Percentiles rank a stretch among this genome's conserved stretches.
Evolutionary conservation across 2,113 vertebrate species (phyloP).

Genomic region (Smithornis capensis): DNA sequence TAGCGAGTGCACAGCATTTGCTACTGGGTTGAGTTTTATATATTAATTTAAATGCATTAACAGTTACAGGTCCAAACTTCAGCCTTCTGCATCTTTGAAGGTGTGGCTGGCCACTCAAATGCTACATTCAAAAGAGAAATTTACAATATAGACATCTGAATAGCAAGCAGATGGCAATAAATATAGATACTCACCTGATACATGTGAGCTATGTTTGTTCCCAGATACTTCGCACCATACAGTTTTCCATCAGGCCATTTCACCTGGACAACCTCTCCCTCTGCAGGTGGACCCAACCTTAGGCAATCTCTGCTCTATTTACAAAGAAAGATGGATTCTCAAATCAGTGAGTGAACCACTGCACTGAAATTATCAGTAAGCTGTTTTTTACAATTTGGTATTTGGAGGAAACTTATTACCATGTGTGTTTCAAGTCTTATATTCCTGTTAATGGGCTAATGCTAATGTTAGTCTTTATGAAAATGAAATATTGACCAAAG

Average conservation of each 20-base stretch:
- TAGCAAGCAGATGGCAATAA: not conserved
- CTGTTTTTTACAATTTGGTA: conserved; percentile 7
- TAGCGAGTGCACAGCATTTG: not conserved
- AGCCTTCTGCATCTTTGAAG: not conserved
- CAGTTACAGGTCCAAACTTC: not conserved
- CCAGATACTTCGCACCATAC: conserved; percentile 93
- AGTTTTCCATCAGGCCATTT: conserved; percentile 97
- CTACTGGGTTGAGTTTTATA: not conserved
- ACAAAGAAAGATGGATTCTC: conserved; percentile 33
- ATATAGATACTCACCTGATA: conserved; percentile 83
- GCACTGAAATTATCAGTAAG: conserved; percentile 35
- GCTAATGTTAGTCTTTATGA: not conserved
- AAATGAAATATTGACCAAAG: conserved; percentile 47
- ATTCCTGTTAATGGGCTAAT: conserved; percentile 13
- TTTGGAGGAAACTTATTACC: conserved; percentile 51
- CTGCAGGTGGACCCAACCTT: conserved; percentile 87
- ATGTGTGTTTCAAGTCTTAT: conserved; percentile 47
- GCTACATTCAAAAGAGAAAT: not conserved
- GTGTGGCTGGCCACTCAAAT: not conserved
- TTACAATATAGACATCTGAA: not conserved
- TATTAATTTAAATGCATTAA: not conserved
- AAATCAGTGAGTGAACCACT: conserved; percentile 21
- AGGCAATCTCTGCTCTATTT: conserved; percentile 91
- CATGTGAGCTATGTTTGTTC: conserved; percentile 88
- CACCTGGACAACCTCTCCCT: conserved; percentile 91